Percentiles rank a stretch among this genome's conserved stretches.
Evolutionary conservation across 2,888 invertebrate genomes (phyloP).

Genomic region (Cheilosia variabilis): DNA sequence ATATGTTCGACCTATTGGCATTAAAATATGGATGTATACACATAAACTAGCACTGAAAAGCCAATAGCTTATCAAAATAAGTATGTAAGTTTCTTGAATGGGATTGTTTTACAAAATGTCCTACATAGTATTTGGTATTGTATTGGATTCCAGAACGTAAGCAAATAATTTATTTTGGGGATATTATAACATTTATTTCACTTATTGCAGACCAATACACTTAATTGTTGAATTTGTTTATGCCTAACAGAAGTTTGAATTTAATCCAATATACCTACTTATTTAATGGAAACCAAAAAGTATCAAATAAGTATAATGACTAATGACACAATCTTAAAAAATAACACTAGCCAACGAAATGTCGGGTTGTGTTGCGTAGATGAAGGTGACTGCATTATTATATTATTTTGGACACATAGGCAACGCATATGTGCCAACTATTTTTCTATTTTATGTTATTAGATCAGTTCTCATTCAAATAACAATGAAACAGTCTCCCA

Average conservation of each 20-base stretch:
- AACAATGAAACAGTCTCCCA: no score
- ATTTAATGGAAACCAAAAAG: constrained; percentile 1
- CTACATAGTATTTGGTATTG: no score
- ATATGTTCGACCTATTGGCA: no score
- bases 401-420: background rate
- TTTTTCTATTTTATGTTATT: background rate
- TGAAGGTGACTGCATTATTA: background rate
- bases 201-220: constrained; percentile 42
- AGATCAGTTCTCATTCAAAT: no score
- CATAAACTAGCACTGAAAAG: no score
- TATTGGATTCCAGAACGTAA: background rate
- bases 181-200: constrained; percentile 36
- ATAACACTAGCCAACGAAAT: background rate
- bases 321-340: background rate
- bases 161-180: background rate
- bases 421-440: background rate
- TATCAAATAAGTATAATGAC: constrained; percentile 4
- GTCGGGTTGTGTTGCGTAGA: background rate
- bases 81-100: no score
- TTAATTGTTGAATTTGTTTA: background rate
- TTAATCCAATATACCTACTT: constrained; percentile 1
- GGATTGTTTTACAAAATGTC: no score
- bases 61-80: no score
- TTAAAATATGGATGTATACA: no score
- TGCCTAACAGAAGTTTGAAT: background rate